phyloP scores from a whole-genome alignment of 2,797 vertebrate genomes.

The Naso thynnoides region DNA sequence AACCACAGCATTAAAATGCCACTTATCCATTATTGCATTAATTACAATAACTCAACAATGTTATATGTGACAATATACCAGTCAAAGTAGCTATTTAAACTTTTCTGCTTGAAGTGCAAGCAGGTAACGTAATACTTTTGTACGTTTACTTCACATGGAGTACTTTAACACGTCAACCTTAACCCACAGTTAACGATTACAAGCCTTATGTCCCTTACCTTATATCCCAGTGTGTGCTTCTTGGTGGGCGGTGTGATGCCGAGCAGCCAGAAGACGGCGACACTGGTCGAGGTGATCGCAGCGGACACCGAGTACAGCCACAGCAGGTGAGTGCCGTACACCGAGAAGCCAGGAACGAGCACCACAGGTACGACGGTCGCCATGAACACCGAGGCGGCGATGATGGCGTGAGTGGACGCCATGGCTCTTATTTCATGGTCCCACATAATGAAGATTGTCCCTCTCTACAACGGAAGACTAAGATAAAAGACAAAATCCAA shows the following conservation, averaged over 20 bases:
- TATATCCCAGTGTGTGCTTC: constrained; percentile 89
- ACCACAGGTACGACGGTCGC: constrained; percentile 85
- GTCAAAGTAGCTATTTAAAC: not conserved
- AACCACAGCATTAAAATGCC: not conserved
- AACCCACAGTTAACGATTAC: not conserved
- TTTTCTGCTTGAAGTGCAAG: too few species aligned
- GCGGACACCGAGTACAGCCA: constrained; percentile 91
- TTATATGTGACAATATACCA: not conserved
- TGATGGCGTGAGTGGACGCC: constrained; percentile 87
- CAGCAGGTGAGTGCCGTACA: constrained; percentile 89
- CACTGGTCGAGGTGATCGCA: constrained; percentile 83
- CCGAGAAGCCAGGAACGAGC: constrained; percentile 87
- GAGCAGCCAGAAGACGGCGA: constrained; percentile 88
- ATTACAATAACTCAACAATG: not conserved
- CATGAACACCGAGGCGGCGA: constrained; percentile 85
- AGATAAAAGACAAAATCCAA: accelerated
- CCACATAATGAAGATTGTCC: constrained; percentile 83
- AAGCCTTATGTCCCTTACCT: constrained; percentile 82
- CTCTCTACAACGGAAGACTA: not conserved
- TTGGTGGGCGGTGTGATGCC: constrained; percentile 87
- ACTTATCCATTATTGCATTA: not conserved
- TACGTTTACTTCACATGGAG: not conserved
- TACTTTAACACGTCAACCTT: not conserved
- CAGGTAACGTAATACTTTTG: not conserved
- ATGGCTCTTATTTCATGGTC: constrained; percentile 91